Evolutionary conservation across 1,140 invertebrate genomes (phyloP).

Genomic region (Lerema accius): DNA sequence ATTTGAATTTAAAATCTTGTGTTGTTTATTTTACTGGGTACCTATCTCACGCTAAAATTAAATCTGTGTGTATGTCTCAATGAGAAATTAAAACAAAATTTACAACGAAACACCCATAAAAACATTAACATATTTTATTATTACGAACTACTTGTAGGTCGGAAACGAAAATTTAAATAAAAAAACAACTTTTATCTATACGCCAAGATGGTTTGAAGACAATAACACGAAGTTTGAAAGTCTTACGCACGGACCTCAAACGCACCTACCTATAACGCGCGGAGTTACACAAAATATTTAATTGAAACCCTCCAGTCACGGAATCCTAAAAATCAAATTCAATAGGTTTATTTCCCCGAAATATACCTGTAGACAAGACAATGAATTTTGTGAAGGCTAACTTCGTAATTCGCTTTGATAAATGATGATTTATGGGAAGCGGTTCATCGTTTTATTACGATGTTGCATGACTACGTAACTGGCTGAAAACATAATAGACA

Average conservation of each 20-base stretch:
- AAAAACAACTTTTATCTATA: too few species aligned
- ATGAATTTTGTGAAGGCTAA: constrained; percentile 13
- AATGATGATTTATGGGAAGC: constrained; percentile 21
- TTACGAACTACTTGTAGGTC: too few species aligned
- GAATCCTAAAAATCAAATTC: constrained; percentile 7
- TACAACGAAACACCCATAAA: too few species aligned
- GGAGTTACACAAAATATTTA: neutral
- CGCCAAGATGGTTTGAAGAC: too few species aligned
- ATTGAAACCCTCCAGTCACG: neutral
- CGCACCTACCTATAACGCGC: neutral
- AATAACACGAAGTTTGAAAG: neutral
- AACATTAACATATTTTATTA: too few species aligned
- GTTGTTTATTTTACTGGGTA: too few species aligned
- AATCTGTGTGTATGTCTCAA: too few species aligned
- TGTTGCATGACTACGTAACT: constrained; percentile 20
- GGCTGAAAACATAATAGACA: constrained; percentile 13
- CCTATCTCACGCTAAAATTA: too few species aligned
- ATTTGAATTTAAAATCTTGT: too few species aligned
- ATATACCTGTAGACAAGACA: constrained; percentile 15
- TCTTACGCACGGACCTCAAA: too few species aligned
- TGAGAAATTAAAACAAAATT: too few species aligned
- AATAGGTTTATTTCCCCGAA: constrained; percentile 15
- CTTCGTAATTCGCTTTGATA: constrained; percentile 27
- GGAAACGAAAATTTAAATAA: too few species aligned
- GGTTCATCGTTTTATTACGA: constrained; percentile 27